A percentile compares a stretch with the other conserved stretches of the same genome.
Conservation (phyloP, 1,140 invertebrate species). For the Drosophila kikkawai region DNA sequence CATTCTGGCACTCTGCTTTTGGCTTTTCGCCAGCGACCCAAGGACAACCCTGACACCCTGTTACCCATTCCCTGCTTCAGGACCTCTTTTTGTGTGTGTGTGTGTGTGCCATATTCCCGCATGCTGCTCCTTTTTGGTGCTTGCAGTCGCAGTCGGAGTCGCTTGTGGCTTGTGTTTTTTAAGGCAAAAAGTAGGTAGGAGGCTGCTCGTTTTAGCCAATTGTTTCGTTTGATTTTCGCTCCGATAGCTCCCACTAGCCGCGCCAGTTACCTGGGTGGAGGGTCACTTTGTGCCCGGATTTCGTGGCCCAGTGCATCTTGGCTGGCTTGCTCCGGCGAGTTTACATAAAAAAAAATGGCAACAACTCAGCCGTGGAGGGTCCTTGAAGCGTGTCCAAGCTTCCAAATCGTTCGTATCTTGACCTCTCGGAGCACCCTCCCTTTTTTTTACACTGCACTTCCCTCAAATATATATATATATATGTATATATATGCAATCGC, state of each 20-base stretch:
- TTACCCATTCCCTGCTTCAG: not conserved
- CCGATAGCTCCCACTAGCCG: constrained; percentile 16
- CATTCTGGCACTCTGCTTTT: constrained; percentile 19
- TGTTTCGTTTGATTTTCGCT: constrained; percentile 51
- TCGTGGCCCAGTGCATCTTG: constrained; percentile 52
- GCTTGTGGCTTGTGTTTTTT: not conserved
- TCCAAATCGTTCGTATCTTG: constrained; percentile 52
- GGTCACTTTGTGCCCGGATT: constrained; percentile 35
- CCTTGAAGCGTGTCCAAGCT: constrained; percentile 43
- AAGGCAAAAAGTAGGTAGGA: not conserved
- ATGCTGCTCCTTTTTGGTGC: constrained; percentile 9
- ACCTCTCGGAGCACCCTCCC: constrained; percentile 4
- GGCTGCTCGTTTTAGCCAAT: constrained; percentile 39
- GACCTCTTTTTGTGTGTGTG: not conserved
- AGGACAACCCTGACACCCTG: not conserved
- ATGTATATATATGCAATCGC: constrained; percentile 61
- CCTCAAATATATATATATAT: constrained; percentile 4
- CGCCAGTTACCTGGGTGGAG: constrained; percentile 24
- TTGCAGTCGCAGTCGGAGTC: not conserved
- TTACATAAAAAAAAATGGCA: constrained; percentile 4
- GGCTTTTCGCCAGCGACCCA: constrained; percentile 25
- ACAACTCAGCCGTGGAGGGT: constrained; percentile 49
- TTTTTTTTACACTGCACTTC: not conserved
- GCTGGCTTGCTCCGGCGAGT: constrained; percentile 43
- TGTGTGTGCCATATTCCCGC: constrained; percentile 27